These are phyloP conservation scores for Capricornis sumatraensis DNA, from an alignment of 2,113 vertebrate genomes.

Conservation along the genomic window DNA sequence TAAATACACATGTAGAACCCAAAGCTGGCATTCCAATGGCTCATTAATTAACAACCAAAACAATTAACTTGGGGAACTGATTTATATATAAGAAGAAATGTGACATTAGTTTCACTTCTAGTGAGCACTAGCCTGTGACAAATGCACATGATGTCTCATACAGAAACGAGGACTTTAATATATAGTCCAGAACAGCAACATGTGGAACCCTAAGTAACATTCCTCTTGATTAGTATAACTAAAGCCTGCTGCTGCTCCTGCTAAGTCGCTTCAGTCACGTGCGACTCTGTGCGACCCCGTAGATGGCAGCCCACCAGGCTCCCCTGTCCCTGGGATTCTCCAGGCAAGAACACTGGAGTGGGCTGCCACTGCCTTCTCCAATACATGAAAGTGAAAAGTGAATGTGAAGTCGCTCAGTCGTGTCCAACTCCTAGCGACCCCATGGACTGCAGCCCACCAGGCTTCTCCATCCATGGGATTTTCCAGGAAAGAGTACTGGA, in stretches of 20 bases:
- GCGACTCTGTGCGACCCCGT: no score
- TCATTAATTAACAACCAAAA: conserved; percentile 3
- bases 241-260: background rate
- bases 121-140: background rate
- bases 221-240: background rate
- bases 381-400: no score
- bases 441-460: no score
- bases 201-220: background rate
- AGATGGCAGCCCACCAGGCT: no score
- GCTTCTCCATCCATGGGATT: no score
- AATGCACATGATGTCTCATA: background rate
- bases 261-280: no score
- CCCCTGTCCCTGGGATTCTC: no score
- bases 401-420: no score
- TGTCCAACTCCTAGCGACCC: no score
- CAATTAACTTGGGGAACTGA: background rate
- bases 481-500: no score
- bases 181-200: background rate
- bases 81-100: background rate
- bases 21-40: background rate
- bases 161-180: background rate
- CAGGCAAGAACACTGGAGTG: no score
- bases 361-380: no score
- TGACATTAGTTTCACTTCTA: background rate
- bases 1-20: background rate